Base-by-base conservation (phyloP, 2,797 vertebrate species). In the Spheniscus humboldti region DNA sequence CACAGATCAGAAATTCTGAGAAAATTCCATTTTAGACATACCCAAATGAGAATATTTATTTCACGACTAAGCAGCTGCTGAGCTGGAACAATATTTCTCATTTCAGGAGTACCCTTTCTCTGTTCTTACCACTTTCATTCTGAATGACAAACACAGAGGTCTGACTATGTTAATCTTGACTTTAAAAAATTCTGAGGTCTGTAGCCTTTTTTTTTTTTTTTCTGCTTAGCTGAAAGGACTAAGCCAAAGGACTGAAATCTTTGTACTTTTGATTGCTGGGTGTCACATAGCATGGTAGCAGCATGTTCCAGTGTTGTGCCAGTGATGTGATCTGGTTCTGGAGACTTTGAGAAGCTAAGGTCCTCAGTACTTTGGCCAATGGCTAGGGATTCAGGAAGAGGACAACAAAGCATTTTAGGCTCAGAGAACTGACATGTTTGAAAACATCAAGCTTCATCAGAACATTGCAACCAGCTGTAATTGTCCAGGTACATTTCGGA, bases 401-500 rank as follows among this genome's bases (percentile, higher is more conserved):
- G 14, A 43, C 20, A 23, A 23, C 7, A 52, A 55, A 90, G 22
- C 25, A 16, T 85, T 96, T 92, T 82, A 69, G 39, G 23, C 33
- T 91, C 20, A 59, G 47, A 57, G 41, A 84, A 55, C 19, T 52
- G 31, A 35, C 6, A 3, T 63, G 13, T 67, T 91, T 11, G 10
- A 63, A 93, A 75, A 8, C 37, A 78, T 57, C 9, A 50, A 72
- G 27, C 35, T 83, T 88, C 28, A 41, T 93, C 28, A 72, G 86
- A 86, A 72, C 41, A 23, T 43, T 64, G 37, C 80, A 90, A 30
- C 45, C 37, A 50, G 50, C 79, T 84, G 48, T 93, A 93, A 86
- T 69, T 17, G 17, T 39, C 71, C 90, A 95, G 83, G 90, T 95
- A 95, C 88, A 43, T 85, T 97, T 97, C 19, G 31, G 62, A 68